phyloP scores from a whole-genome alignment of 2,888 invertebrate genomes.

The Lathronympha strigana region DNA sequence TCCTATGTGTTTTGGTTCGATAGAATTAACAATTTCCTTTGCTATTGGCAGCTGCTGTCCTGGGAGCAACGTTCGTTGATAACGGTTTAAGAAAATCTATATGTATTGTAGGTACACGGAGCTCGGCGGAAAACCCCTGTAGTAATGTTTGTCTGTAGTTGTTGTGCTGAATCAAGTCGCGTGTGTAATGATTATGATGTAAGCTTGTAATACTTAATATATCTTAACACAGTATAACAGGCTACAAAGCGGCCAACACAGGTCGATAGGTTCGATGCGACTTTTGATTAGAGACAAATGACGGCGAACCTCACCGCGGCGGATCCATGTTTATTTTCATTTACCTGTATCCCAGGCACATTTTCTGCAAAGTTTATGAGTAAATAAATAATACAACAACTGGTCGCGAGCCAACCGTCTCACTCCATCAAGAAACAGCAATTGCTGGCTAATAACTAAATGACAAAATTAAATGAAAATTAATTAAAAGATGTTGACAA shows the following conservation, averaged over 20 bases:
- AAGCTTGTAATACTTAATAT: no score
- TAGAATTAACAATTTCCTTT: conserved; percentile 76
- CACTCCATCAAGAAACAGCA: conserved; percentile 63
- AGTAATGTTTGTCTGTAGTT: conserved; percentile 13
- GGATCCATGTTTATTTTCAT: conserved; percentile 43
- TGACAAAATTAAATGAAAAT: conserved; percentile 71
- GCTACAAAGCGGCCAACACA: no score
- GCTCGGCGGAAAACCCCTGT: conserved; percentile 26
- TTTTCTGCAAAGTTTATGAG: conserved; percentile 44
- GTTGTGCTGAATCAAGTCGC: not conserved
- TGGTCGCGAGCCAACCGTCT: conserved; percentile 67
- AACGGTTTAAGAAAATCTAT: conserved; percentile 33
- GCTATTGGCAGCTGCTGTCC: conserved; percentile 40
- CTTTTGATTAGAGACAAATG: no score
- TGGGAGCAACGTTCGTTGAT: conserved; percentile 29
- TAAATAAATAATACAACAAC: conserved; percentile 51
- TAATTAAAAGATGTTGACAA: conserved; percentile 71
- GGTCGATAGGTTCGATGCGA: no score
- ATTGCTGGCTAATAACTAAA: conserved; percentile 71
- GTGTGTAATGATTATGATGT: not conserved
- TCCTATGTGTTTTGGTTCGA: conserved; percentile 73
- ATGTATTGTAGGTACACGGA: conserved; percentile 21
- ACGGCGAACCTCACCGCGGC: conserved; percentile 1
- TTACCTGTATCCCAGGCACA: conserved; percentile 46
- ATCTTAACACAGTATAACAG: no score